A percentile compares a stretch with the other conserved stretches of the same genome.
phyloP scores from a whole-genome alignment of 2,888 invertebrate species.

The Synanthedon vespiformis region DNA sequence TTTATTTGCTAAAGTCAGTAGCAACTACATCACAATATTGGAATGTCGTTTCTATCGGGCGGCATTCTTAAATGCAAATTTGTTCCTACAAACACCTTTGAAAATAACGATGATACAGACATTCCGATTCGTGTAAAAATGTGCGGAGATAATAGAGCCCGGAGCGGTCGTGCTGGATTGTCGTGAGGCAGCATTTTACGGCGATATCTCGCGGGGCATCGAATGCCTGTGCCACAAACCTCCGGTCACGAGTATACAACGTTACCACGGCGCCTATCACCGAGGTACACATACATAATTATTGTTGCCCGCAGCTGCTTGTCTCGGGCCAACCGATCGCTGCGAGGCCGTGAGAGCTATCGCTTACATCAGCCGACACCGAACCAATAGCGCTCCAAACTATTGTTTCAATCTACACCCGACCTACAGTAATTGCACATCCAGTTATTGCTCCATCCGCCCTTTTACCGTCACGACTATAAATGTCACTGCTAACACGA shows the following conservation, averaged over 20 bases:
- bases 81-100: conserved; percentile 14
- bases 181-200: conserved; percentile 66
- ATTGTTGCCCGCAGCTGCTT: conserved; percentile 54
- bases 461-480: conserved; percentile 27
- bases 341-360: conserved; percentile 46
- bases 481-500: conserved; percentile 23
- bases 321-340: conserved; percentile 21
- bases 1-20: conserved; percentile 59
- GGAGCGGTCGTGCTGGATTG: conserved; percentile 46
- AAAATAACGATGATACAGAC: not conserved
- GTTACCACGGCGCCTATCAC: conserved; percentile 40
- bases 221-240: conserved; percentile 45
- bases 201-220: conserved; percentile 59
- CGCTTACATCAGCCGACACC: conserved; percentile 3
- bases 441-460: conserved; percentile 14
- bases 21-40: conserved; percentile 32
- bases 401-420: not conserved
- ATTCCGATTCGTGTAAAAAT: not conserved
- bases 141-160: conserved; percentile 15
- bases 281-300: conserved; percentile 21
- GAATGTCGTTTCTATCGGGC: conserved; percentile 58
- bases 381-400: not conserved
- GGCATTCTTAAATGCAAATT: conserved; percentile 55
- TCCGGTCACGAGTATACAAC: conserved; percentile 64
- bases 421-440: conserved; percentile 1